Evolutionary conservation across 2,888 invertebrate genomes (phyloP).

Genomic region (Cantharis rufa): DNA sequence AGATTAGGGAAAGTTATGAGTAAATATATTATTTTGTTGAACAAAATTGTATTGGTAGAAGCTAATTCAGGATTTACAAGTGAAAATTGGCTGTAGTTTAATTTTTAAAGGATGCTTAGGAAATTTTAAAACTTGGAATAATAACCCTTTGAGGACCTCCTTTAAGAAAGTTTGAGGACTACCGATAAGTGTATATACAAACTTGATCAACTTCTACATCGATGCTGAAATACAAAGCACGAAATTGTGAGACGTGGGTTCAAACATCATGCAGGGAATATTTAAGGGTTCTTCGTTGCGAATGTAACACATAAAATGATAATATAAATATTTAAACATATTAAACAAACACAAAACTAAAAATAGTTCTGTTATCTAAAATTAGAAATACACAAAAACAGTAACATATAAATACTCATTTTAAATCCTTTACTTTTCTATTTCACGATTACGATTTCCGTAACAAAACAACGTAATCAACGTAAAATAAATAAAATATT

Average conservation of each 20-base stretch:
- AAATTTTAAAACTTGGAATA: neutral
- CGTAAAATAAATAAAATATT: neutral
- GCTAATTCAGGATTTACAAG: neutral
- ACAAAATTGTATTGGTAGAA: neutral
- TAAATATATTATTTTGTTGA: neutral
- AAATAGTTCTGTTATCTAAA: neutral
- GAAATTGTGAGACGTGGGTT: neutral
- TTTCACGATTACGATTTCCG: neutral
- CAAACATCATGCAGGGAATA: neutral
- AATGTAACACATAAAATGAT: neutral
- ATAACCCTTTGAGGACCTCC: neutral
- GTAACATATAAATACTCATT: neutral
- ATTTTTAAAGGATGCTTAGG: neutral
- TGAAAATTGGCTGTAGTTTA: neutral
- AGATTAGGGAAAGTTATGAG: neutral
- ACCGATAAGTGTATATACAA: neutral
- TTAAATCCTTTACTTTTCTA: neutral
- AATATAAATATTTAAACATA: neutral
- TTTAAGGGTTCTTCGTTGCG: neutral
- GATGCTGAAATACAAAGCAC: neutral
- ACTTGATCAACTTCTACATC: neutral
- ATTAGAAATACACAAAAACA: neutral
- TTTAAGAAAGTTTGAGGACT: neutral
- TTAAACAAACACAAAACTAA: neutral
- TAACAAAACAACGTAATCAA: neutral